phyloP scores from a whole-genome alignment of 2,113 vertebrate species.

The Dasypus novemcinctus region DNA sequence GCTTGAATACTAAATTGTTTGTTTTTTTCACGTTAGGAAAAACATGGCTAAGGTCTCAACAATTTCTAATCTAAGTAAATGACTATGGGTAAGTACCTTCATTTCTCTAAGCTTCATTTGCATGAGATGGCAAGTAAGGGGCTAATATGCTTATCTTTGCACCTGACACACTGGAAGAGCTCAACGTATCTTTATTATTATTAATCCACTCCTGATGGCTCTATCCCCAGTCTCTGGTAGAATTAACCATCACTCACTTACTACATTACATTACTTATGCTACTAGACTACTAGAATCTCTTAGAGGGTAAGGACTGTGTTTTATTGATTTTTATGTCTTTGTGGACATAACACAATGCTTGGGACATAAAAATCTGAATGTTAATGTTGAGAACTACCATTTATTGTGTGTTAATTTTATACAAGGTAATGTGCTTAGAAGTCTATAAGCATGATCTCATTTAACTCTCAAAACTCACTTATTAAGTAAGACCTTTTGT shows the following conservation, averaged over 20 bases:
- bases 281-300: neutral
- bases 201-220: neutral
- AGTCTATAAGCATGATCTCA: neutral
- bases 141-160: neutral
- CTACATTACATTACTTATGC: neutral
- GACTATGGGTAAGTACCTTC: neutral
- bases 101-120: neutral
- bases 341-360: neutral
- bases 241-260: neutral
- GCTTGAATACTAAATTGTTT: neutral
- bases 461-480: neutral
- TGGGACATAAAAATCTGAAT: neutral
- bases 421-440: neutral
- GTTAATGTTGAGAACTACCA: neutral
- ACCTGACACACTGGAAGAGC: neutral
- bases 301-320: neutral
- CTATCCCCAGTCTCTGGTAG: neutral
- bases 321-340: neutral
- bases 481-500: neutral
- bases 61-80: neutral
- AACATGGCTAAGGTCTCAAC: neutral
- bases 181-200: neutral
- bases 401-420: neutral
- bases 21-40: neutral
- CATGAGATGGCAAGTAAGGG: neutral